Conservation (phyloP, 2,113 vertebrate genomes). For the Barbus barbus region DNA sequence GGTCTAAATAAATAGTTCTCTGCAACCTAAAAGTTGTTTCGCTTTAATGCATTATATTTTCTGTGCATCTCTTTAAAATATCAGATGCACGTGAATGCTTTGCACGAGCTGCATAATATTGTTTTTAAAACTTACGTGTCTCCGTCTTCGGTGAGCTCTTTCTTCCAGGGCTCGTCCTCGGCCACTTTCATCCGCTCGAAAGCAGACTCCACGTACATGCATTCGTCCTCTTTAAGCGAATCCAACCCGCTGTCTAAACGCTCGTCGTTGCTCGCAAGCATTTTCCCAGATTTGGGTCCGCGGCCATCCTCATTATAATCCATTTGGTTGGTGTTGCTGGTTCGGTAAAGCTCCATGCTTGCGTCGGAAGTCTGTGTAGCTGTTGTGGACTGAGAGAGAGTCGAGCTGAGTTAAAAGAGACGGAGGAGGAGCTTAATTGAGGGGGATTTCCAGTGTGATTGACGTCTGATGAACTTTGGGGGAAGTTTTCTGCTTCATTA, state of each 20-base stretch:
- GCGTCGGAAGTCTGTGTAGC: slow-evolving; percentile 25
- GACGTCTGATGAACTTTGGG: slow-evolving; percentile 15
- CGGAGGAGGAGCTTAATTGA: slow-evolving; percentile 59
- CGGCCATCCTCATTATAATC: slow-evolving; percentile 73
- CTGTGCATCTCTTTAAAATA: not conserved
- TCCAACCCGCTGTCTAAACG: slow-evolving; percentile 92
- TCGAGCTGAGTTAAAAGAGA: slow-evolving; percentile 38
- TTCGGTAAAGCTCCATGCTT: slow-evolving; percentile 69
- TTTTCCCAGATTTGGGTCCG: slow-evolving; percentile 76
- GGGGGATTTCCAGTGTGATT: slow-evolving; percentile 77
- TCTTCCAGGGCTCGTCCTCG: slow-evolving; percentile 77
- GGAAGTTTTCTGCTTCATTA: slow-evolving; percentile 27
- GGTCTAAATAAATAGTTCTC: not conserved
- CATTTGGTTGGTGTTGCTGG: slow-evolving; percentile 65
- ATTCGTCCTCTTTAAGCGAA: slow-evolving; percentile 92
- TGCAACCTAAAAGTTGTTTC: not conserved
- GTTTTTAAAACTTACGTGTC: slow-evolving; percentile 86
- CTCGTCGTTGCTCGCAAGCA: slow-evolving; percentile 73
- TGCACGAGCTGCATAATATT: not conserved
- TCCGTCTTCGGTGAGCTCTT: slow-evolving; percentile 87
- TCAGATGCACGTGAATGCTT: not conserved
- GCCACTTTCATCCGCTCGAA: slow-evolving; percentile 77
- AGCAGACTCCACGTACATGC: slow-evolving; percentile 81
- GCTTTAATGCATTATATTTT: not conserved
- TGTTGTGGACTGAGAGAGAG: slow-evolving; percentile 23